Conservation (phyloP, 2,113 vertebrate species). For the Grammomys dolichurus region DNA sequence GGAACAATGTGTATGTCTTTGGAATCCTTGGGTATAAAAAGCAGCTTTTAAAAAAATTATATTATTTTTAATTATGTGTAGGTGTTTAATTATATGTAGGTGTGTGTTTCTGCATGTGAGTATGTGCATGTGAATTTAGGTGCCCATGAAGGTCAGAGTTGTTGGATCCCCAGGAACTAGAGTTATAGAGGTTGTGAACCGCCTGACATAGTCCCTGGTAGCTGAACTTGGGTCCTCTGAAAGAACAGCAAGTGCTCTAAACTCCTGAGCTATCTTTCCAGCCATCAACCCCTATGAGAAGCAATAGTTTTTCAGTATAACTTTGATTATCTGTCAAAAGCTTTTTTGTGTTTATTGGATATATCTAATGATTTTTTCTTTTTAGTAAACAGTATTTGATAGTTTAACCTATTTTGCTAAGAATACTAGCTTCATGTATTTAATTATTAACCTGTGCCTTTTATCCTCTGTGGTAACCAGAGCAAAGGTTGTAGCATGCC, state of each 20-base stretch:
- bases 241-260: neutral
- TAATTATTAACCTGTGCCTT: conserved; percentile 75
- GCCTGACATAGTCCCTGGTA: neutral
- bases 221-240: neutral
- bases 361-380: conserved; percentile 8
- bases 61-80: neutral
- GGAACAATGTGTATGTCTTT: neutral
- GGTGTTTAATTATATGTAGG: neutral
- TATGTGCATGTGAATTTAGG: neutral
- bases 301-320: conserved; percentile 32
- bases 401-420: conserved; percentile 58
- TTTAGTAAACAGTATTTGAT: conserved; percentile 51
- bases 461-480: neutral
- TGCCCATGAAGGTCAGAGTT: neutral
- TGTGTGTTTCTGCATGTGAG: neutral
- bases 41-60: neutral
- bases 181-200: neutral
- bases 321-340: conserved; percentile 33
- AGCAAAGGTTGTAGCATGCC: conserved; percentile 58
- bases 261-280: neutral
- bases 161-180: neutral
- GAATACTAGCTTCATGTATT: conserved; percentile 37
- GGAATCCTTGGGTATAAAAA: conserved; percentile 6
- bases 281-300: neutral
- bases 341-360: conserved; percentile 21